Conservation (phyloP, 2,888 invertebrate genomes). For the Carcina quercana region DNA sequence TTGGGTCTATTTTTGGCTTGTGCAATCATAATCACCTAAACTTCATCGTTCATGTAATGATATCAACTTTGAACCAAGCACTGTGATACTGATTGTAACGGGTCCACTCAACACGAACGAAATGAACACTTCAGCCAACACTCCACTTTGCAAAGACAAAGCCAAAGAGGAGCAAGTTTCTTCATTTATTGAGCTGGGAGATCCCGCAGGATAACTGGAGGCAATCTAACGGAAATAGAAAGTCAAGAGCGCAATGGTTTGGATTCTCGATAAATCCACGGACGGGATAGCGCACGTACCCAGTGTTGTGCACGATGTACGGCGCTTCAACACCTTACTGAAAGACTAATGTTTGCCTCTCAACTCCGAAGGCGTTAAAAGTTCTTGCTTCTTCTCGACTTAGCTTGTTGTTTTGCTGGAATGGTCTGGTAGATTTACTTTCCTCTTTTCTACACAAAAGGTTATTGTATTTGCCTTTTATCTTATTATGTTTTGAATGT, state of each 20-base stretch:
- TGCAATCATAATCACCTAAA: no score
- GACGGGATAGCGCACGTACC: slow-evolving; percentile 12
- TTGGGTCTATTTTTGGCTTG: no score
- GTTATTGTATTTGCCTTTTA: no score
- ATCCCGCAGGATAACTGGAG: slow-evolving; percentile 44
- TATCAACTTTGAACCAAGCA: no score
- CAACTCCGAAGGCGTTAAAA: not conserved
- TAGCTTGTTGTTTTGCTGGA: no score
- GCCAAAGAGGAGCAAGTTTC: slow-evolving; percentile 43
- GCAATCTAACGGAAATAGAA: slow-evolving; percentile 58
- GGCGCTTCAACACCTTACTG: slow-evolving; percentile 13
- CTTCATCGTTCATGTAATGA: no score
- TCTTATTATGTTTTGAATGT: no score
- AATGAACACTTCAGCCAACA: no score
- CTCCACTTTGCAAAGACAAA: slow-evolving; percentile 43
- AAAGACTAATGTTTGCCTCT: slow-evolving; percentile 13
- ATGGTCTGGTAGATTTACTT: no score
- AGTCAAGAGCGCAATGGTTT: slow-evolving; percentile 53
- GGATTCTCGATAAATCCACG: slow-evolving; percentile 39
- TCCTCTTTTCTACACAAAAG: no score
- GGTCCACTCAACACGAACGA: no score
- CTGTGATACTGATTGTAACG: no score
- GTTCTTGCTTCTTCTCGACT: not conserved
- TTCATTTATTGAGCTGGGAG: slow-evolving; percentile 47
- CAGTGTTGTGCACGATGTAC: slow-evolving; percentile 14